phyloP scores from a whole-genome alignment of 2,888 invertebrate species.

The Clunio marinus region DNA sequence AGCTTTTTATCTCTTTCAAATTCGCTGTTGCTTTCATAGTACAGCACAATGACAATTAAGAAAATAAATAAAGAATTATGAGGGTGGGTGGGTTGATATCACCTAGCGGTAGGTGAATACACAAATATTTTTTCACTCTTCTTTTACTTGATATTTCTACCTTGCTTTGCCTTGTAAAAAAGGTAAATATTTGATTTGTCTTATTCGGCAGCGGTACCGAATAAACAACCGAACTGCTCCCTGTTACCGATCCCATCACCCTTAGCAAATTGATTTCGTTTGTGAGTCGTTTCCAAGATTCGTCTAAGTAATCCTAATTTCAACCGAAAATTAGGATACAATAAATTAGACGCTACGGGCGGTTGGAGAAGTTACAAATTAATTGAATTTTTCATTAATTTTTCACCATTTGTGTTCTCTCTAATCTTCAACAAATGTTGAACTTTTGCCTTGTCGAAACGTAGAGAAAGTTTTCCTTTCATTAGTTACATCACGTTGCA shows the following conservation, averaged over 20 bases:
- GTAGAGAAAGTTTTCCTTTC: background rate
- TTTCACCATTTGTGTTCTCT: background rate
- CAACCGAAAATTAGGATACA: conserved; percentile 24
- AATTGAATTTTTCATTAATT: conserved; percentile 33
- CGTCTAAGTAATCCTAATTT: conserved; percentile 20
- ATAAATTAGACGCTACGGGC: conserved; percentile 19
- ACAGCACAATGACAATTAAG: conserved; percentile 29
- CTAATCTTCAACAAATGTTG: background rate
- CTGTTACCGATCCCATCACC: background rate
- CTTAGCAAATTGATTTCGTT: background rate
- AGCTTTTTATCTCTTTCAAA: background rate
- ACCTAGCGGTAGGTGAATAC: background rate
- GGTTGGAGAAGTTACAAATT: conserved; percentile 12
- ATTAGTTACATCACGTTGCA: conserved; percentile 8
- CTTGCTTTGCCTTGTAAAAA: background rate
- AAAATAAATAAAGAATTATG: conserved; percentile 34
- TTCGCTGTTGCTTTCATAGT: background rate
- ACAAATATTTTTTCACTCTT: background rate
- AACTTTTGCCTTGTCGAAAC: background rate
- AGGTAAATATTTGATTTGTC: conserved; percentile 34
- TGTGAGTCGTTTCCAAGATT: background rate
- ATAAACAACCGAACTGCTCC: conserved; percentile 24
- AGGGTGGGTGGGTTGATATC: too few species aligned
- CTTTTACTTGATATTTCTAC: background rate
- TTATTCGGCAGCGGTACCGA: conserved; percentile 18